Conservation (phyloP, 2,797 vertebrate genomes). For the Buphagus erythrorhynchus region DNA sequence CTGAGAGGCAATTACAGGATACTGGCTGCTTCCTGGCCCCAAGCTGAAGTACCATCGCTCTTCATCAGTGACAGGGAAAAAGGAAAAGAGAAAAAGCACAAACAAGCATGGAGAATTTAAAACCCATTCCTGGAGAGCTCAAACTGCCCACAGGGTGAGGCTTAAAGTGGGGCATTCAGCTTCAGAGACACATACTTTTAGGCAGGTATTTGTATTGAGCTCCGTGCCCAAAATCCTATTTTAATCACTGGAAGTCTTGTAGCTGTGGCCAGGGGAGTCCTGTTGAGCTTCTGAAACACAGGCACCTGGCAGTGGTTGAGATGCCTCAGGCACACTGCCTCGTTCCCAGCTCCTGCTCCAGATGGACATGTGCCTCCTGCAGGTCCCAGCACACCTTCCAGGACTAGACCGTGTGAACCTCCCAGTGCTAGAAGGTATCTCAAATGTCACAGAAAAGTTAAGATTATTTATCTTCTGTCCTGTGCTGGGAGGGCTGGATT, state of each 20-base stretch:
- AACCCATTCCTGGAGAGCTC: background rate
- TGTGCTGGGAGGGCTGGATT: background rate
- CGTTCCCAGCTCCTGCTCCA: background rate
- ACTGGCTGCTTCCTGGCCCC: slow-evolving; percentile 25
- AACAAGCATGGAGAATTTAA: background rate
- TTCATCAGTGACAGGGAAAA: background rate
- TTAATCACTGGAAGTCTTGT: background rate
- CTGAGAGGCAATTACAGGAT: slow-evolving; percentile 51
- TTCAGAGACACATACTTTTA: background rate
- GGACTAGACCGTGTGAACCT: rapidly evolving
- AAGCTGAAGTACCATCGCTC: background rate
- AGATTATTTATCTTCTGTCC: background rate
- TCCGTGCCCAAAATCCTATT: background rate
- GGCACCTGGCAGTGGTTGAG: background rate
- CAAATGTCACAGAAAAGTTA: background rate
- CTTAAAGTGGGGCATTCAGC: background rate
- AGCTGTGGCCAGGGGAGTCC: background rate
- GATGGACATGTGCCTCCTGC: background rate
- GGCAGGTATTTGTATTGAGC: background rate
- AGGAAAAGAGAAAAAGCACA: background rate
- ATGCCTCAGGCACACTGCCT: background rate
- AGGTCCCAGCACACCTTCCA: background rate
- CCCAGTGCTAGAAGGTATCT: background rate
- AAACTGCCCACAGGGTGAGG: background rate
- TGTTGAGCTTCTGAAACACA: background rate